Base-by-base conservation (phyloP, 2,888 invertebrate species). In the Galeruca laticollis region DNA sequence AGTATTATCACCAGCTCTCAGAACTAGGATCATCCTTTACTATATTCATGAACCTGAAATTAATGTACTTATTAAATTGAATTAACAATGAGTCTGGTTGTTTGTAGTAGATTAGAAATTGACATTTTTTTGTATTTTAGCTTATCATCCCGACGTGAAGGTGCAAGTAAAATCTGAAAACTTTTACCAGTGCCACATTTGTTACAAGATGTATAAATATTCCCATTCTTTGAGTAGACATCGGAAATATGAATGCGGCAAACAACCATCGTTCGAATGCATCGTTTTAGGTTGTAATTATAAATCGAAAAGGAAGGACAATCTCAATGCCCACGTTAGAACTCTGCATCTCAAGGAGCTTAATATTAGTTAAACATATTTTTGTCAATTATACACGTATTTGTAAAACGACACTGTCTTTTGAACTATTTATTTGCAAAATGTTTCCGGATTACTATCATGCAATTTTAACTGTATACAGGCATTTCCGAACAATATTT, bases 211-310 rank as follows among this genome's bases (percentile, higher is more conserved):
- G 15, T 82, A 82, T 72, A 81, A 80, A 71, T 80, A 81, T 60
- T 78, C 78, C 0, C 78, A 79, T 70, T 81, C 82, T 0, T 68
- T 82, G 66, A 79, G 72, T 21, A 71, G 82, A 6, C 82, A 82
- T 68, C 65, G 72, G 67, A 79, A 76, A 64, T 81, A 81, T 62
- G 82, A 82, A 60, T 82, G 82, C 43, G 82, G 82, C 3, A 82
- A 82, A 60, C 76, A 75, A 43, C 77, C 81, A 10, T 74, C 74
- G 8, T 81, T 81, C 61, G 71, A 75, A 52, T 82, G 82, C 54
- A 71, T 78, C 18, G 74, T 79, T 9, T 26, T 67, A 5, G 80
- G 79, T 10, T 82, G 82, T 56, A 68, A 67, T 18, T 82, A 77
- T 68, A 80, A 78, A 66, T 79, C 80, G 0, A 82, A 82, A 63